Conservation (phyloP, 2,888 invertebrate species). For the Callinectes sapidus region DNA sequence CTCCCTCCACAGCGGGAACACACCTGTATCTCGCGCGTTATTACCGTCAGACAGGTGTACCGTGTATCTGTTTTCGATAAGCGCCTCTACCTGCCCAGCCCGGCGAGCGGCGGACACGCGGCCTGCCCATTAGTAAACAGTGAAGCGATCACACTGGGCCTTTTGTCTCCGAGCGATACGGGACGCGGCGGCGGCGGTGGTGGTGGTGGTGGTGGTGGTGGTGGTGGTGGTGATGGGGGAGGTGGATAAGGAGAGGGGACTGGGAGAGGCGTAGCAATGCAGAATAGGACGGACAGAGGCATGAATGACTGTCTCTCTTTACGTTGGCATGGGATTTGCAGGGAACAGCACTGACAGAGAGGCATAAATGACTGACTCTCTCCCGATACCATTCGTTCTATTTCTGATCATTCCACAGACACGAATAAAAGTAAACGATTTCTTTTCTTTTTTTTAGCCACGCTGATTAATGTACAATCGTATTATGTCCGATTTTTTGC, state of each 20-base stretch:
- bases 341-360: not conserved
- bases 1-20: not conserved
- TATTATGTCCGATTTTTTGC: no score
- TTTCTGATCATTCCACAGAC: no score
- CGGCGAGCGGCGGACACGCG: conserved; percentile 13
- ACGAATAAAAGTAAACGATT: no score
- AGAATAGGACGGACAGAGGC: not conserved
- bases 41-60: conserved; percentile 16
- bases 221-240: no score
- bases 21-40: conserved; percentile 29
- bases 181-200: not conserved
- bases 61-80: conserved; percentile 29
- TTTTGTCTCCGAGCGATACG: not conserved
- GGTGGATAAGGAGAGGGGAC: not conserved
- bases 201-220: not conserved
- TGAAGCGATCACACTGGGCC: not conserved
- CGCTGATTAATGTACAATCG: no score
- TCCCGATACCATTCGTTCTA: no score
- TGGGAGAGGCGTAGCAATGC: not conserved
- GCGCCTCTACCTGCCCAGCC: conserved; percentile 17
- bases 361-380: not conserved
- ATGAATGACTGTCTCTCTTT: not conserved
- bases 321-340: not conserved
- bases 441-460: no score
- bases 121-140: conserved; percentile 17